These are phyloP conservation scores for Mactra quadrangularis DNA, from an alignment of 1,140 invertebrate genomes.

Conservation along the genomic window DNA sequence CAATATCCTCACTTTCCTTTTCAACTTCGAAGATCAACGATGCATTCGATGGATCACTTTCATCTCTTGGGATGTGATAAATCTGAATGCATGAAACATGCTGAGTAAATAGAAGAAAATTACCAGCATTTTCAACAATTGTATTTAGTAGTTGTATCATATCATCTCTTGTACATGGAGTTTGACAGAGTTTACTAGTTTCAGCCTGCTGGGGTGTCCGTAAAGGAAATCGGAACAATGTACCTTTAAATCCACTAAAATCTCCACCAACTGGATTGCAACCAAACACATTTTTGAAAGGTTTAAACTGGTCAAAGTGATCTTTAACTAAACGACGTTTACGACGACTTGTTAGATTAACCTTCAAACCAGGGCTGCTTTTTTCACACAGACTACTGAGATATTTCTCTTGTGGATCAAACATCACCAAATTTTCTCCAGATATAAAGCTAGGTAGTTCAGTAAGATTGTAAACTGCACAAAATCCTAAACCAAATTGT, in stretches of 20 bases:
- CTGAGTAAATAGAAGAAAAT: slow-evolving; percentile 73
- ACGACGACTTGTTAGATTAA: slow-evolving; percentile 61
- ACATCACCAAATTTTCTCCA: slow-evolving; percentile 73
- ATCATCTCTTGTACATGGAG: slow-evolving; percentile 64
- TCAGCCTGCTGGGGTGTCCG: slow-evolving; percentile 67
- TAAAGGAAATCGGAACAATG: slow-evolving; percentile 74
- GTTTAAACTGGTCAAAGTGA: slow-evolving; percentile 72
- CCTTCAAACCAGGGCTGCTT: neutral
- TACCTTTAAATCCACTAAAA: slow-evolving; percentile 66
- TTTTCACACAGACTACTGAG: slow-evolving; percentile 64
- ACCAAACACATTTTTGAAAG: slow-evolving; percentile 71
- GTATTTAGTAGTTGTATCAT: slow-evolving; percentile 64
- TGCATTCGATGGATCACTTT: slow-evolving; percentile 4
- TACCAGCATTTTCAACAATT: slow-evolving; percentile 61
- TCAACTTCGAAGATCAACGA: slow-evolving; percentile 4
- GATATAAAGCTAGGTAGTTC: slow-evolving; percentile 79
- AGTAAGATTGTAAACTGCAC: slow-evolving; percentile 79
- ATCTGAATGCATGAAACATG: slow-evolving; percentile 67
- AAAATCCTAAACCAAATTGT: slow-evolving; percentile 79
- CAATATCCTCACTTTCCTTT: neutral
- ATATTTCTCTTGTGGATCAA: slow-evolving; percentile 77
- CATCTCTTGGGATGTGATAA: slow-evolving; percentile 64
- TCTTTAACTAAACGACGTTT: slow-evolving; percentile 60
- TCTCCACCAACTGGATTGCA: slow-evolving; percentile 54
- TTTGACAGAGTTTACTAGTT: slow-evolving; percentile 71